A percentile compares a stretch with the other conserved stretches of the same genome.
These are phyloP conservation scores for Alethe castanea DNA, from an alignment of 2,113 vertebrate species.

Conservation along the genomic window DNA sequence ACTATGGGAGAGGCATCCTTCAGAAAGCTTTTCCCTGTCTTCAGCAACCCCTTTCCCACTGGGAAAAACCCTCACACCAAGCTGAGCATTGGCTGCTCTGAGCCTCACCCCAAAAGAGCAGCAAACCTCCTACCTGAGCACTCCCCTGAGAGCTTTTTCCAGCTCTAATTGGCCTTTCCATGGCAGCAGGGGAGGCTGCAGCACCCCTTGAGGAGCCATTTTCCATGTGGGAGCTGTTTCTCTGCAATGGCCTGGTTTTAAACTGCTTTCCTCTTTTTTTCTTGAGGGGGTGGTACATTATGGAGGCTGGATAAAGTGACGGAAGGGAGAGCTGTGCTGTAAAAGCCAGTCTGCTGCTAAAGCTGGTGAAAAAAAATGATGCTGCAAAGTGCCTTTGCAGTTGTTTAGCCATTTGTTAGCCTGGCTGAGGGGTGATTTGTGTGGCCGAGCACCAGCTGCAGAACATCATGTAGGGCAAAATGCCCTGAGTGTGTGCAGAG, in stretches of 20 bases:
- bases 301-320: not conserved
- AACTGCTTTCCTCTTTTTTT: not conserved
- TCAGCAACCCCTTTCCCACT: not conserved
- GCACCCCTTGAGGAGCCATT: not conserved
- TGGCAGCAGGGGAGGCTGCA: not conserved
- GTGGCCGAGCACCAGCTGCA: not conserved
- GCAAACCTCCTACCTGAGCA: not conserved
- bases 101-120: not conserved
- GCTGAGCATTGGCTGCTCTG: not conserved
- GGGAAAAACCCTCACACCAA: not conserved
- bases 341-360: conserved; percentile 36
- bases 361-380: not conserved
- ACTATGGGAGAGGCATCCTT: not conserved
- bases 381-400: conserved; percentile 47
- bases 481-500: not conserved
- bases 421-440: not conserved
- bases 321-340: not conserved
- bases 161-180: conserved; percentile 7
- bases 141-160: not conserved
- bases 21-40: not conserved
- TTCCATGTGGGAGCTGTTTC: conserved; percentile 6
- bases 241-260: conserved; percentile 22
- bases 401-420: conserved; percentile 45
- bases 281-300: not conserved
- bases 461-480: not conserved